Conservation (phyloP, 2,888 invertebrate genomes). For the Nezara viridula region DNA sequence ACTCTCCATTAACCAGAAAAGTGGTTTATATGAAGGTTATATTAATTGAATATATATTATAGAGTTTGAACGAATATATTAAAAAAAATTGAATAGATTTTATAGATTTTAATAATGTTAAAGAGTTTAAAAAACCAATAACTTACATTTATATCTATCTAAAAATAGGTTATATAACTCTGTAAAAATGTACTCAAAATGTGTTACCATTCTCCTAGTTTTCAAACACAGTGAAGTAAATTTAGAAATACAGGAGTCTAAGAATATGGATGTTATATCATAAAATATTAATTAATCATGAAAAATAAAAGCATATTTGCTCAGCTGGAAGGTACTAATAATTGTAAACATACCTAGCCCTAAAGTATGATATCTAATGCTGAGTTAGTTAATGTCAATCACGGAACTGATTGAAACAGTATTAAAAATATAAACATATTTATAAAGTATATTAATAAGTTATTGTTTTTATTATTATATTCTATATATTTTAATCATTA, state of each 20-base stretch:
- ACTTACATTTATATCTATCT: no score
- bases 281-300: not conserved
- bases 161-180: not conserved
- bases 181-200: not conserved
- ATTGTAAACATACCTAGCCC: not conserved
- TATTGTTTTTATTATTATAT: no score
- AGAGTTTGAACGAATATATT: no score
- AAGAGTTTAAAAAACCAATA: not conserved
- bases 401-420: not conserved
- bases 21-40: not conserved
- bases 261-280: not conserved
- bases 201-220: not conserved
- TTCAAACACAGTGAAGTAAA: not conserved
- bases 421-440: not conserved
- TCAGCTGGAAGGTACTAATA: not conserved
- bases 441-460: not conserved
- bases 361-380: not conserved
- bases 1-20: not conserved
- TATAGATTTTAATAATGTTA: not conserved
- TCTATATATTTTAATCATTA: not conserved
- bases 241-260: not conserved
- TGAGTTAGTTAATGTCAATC: no score
- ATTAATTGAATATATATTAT: not conserved
- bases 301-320: not conserved
- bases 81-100: not conserved